Base-by-base conservation (phyloP, 2,113 vertebrate species). In the Alectura lathami region DNA sequence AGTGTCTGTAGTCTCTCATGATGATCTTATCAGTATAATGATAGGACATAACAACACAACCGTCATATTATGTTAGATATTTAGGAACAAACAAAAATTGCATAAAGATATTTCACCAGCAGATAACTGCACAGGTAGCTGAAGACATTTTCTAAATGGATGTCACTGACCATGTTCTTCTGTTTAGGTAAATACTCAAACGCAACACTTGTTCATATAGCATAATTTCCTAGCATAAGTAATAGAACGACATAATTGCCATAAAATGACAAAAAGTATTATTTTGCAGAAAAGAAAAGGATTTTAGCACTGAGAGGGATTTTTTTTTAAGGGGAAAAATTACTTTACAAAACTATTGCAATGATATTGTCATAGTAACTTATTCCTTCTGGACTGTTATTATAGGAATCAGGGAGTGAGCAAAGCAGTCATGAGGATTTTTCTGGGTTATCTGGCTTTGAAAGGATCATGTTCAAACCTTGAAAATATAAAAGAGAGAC, bases 401-500 rank as follows among this genome's bases (percentile, higher is more conserved):
- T 91, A 66, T 94, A 96, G 89, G 87, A 96, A 95, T 91, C 47
- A 53, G 84, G 68, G 94, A 96, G 92, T 26, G 36, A 94, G 95
- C 30, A 30, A 94, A 48, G 93, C 59, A 93, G 85, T 85, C 36
- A 2, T 79, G 47, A 97, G 91, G 94, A 96, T 96, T 93, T 96
- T 96, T 97, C 96, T 94, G 96, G 97, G 98, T 98, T 98, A 97
- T 98, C 96, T 97, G 96, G 95, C 97, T 98, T 98, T 97, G 97
- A 97, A 97, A 97, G 97, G 96, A 97, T 98, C 97, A 91, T 97
- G 97, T 98, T 98, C 98, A 98, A 98, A 97, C 97, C 95, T 97
- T 92, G 97, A 94, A 93, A 96, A 98, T 97, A 98, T 98, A 95
- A 98, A 98, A 98, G 97, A 92, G 91, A 81, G 88, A 96, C 97